Evolutionary conservation across 2,888 invertebrate genomes (phyloP).

Genomic region (Catotricha subobsoleta): DNA sequence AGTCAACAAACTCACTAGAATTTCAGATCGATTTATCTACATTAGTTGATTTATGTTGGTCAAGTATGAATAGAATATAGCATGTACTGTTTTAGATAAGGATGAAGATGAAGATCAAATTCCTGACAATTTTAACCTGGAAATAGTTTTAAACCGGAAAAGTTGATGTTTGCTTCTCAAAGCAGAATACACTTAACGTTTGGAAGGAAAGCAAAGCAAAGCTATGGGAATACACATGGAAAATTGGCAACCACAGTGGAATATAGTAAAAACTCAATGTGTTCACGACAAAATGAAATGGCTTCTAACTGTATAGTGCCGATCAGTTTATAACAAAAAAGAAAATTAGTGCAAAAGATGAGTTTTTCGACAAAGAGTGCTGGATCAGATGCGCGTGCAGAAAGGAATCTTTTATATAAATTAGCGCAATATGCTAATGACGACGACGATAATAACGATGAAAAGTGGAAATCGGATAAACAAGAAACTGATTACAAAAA

Average conservation of each 20-base stretch:
- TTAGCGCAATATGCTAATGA: not conserved
- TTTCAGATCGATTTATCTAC: not conserved
- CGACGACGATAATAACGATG: not conserved
- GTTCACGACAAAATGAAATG: not conserved
- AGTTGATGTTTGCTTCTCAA: not conserved
- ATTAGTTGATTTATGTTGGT: not conserved
- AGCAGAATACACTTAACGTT: not conserved
- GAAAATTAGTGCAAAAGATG: not conserved
- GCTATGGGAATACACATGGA: no score
- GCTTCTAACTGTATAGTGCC: not conserved
- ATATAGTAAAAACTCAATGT: not conserved
- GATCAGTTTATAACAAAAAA: constrained; percentile 1
- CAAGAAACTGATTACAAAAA: not conserved
- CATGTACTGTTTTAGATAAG: not conserved
- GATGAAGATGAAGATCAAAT: not conserved
- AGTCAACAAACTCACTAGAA: not conserved
- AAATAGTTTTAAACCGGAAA: not conserved
- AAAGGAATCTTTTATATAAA: constrained; percentile 3
- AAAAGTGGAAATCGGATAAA: not conserved
- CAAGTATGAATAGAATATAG: not conserved
- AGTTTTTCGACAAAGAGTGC: not conserved
- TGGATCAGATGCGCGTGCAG: no score
- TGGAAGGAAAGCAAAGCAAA: no score
- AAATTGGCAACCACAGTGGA: not conserved
- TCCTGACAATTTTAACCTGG: not conserved